A percentile compares a stretch with the other conserved stretches of the same genome.
phyloP scores from a whole-genome alignment of 2,888 invertebrate genomes.

The Apodemia zela region DNA sequence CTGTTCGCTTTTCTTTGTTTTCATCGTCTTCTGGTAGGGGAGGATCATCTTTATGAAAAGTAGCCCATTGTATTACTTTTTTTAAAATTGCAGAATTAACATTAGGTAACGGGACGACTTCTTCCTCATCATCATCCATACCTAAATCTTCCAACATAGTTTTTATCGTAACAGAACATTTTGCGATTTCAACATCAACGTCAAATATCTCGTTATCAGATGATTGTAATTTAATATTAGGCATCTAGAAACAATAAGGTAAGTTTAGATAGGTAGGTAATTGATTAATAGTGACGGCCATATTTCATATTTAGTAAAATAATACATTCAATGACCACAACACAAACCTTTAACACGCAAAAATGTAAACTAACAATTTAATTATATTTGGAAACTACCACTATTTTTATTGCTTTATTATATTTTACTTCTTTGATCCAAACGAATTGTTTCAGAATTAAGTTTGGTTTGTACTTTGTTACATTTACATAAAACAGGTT shows the following conservation, averaged over 20 bases:
- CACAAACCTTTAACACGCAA: background rate
- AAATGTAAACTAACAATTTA: background rate
- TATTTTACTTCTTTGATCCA: background rate
- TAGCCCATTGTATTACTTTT: conserved; percentile 96
- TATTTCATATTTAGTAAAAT: background rate
- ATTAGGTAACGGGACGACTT: conserved; percentile 97
- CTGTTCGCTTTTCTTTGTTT: conserved; percentile 98
- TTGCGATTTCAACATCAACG: conserved; percentile 97
- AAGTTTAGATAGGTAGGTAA: conserved; percentile 13
- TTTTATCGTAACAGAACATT: conserved; percentile 98
- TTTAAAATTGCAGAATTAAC: conserved; percentile 97
- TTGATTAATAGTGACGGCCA: background rate
- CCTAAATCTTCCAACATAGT: conserved; percentile 98
- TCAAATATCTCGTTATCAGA: conserved; percentile 97
- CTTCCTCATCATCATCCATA: conserved; percentile 95
- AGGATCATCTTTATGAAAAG: conserved; percentile 96
- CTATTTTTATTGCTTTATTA: background rate
- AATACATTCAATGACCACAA: background rate
- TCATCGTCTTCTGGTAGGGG: conserved; percentile 98
- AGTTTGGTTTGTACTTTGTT: background rate
- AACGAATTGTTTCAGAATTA: background rate
- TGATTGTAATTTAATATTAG: conserved; percentile 95
- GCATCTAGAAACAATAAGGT: conserved; percentile 84
- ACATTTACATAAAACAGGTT: background rate
- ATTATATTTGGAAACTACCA: background rate